Conservation (phyloP, 2,113 vertebrate species). For the Hydrochoerus hydrochaeris region DNA sequence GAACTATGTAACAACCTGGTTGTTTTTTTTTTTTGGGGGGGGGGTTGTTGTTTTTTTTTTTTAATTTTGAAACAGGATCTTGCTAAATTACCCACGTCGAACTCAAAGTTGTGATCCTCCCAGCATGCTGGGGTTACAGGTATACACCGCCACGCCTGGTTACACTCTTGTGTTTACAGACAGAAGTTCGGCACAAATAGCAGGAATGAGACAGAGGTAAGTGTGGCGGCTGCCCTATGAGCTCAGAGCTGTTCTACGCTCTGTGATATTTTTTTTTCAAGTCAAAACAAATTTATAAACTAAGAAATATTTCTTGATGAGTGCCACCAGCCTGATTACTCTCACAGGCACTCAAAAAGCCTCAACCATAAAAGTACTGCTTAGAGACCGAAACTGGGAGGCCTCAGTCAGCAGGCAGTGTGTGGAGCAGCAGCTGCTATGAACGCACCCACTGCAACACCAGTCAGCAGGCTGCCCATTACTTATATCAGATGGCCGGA, state of each 20-base stretch:
- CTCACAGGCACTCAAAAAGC: background rate
- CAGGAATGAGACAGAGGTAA: fast-evolving
- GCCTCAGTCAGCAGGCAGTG: background rate
- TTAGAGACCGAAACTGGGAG: background rate
- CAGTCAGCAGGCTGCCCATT: background rate
- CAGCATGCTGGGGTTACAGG: background rate
- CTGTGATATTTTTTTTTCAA: background rate
- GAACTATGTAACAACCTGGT: background rate
- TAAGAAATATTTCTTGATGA: background rate
- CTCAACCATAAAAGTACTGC: background rate
- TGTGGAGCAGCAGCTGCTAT: background rate
- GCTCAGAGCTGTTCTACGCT: background rate
- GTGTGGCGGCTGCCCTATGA: fast-evolving
- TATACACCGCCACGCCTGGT: background rate
- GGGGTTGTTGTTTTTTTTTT: background rate
- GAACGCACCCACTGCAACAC: background rate
- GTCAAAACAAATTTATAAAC: background rate
- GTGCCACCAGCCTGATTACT: background rate
- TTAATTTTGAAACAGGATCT: background rate
- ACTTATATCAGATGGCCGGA: background rate
- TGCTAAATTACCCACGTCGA: background rate
- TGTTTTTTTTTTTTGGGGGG: background rate
- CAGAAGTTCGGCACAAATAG: background rate
- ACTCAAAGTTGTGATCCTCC: background rate
- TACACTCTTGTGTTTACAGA: background rate